These are phyloP conservation scores for Neelides folsomi DNA, from an alignment of 2,888 invertebrate species.

Conservation along the genomic window DNA sequence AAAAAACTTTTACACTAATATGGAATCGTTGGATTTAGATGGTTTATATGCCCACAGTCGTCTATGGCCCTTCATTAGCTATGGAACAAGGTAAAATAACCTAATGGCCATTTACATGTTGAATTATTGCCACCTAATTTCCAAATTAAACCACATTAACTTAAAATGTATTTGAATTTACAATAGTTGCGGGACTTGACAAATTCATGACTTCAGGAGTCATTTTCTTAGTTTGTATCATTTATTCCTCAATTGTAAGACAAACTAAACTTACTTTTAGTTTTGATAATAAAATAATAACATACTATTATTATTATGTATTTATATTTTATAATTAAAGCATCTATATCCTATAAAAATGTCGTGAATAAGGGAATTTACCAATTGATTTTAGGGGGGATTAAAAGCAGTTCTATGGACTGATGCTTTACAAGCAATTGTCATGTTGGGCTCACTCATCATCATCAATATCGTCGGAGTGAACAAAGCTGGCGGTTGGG, in stretches of 20 bases:
- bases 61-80: slow-evolving; percentile 18
- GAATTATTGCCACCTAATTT: not conserved
- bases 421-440: slow-evolving; percentile 22
- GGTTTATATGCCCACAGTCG: slow-evolving; percentile 20
- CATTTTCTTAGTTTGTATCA: slow-evolving; percentile 24
- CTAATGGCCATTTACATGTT: too few relatives aligned
- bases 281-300: too few relatives aligned
- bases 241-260: slow-evolving; percentile 19
- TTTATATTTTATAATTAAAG: too few relatives aligned
- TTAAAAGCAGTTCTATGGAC: slow-evolving; percentile 19
- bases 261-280: not conserved
- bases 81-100: slow-evolving; percentile 17
- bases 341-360: not conserved
- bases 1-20: too few relatives aligned
- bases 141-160: too few relatives aligned
- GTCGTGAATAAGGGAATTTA: not conserved
- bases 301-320: too few relatives aligned
- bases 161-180: too few relatives aligned
- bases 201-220: slow-evolving; percentile 18
- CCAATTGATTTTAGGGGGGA: slow-evolving; percentile 14
- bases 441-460: slow-evolving; percentile 17
- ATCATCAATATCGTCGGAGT: slow-evolving; percentile 16
- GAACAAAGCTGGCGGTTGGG: slow-evolving; percentile 22
- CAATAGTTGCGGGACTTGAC: slow-evolving; percentile 21
- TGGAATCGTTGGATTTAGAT: too few relatives aligned